These are phyloP conservation scores for Chitala chitala DNA, from an alignment of 2,113 vertebrate species.

Conservation along the genomic window DNA sequence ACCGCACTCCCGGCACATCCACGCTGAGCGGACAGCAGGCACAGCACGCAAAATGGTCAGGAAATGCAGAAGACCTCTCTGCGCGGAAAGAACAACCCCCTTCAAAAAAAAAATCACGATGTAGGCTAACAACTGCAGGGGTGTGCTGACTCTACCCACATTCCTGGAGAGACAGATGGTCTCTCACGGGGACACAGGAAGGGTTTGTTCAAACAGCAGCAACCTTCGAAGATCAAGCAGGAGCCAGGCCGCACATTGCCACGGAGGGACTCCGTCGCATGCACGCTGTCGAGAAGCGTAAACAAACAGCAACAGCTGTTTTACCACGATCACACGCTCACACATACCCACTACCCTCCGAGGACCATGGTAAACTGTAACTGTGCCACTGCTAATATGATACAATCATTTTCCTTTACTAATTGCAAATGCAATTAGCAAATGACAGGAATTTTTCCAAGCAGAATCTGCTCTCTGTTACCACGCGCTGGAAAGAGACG, in stretches of 20 bases:
- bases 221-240: conserved; percentile 99
- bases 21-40: conserved; percentile 70
- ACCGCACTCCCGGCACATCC: conserved; percentile 33
- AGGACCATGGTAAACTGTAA: conserved; percentile 94
- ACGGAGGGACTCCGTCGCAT: conserved; percentile 86
- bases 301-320: conserved; percentile 99
- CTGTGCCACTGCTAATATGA: conserved; percentile 95
- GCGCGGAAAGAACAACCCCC: conserved; percentile 36
- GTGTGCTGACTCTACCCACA: conserved; percentile 94
- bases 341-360: conserved; percentile 68
- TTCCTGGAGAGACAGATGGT: conserved; percentile 99
- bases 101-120: conserved; percentile 43
- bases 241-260: conserved; percentile 79
- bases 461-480: conserved; percentile 41
- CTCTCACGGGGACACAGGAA: conserved; percentile 94
- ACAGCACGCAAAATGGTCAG: conserved; percentile 51
- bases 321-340: conserved; percentile 65
- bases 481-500: not conserved
- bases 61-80: conserved; percentile 22
- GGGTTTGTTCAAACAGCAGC: conserved; percentile 99
- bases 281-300: conserved; percentile 99
- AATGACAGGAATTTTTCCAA: conserved; percentile 77
- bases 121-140: conserved; percentile 93
- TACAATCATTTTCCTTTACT: conserved; percentile 86
- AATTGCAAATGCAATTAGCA: conserved; percentile 95